A percentile compares a stretch with the other conserved stretches of the same genome.
Conservation (phyloP, 1,140 invertebrate genomes). For the Dinothrombium tinctorium region DNA sequence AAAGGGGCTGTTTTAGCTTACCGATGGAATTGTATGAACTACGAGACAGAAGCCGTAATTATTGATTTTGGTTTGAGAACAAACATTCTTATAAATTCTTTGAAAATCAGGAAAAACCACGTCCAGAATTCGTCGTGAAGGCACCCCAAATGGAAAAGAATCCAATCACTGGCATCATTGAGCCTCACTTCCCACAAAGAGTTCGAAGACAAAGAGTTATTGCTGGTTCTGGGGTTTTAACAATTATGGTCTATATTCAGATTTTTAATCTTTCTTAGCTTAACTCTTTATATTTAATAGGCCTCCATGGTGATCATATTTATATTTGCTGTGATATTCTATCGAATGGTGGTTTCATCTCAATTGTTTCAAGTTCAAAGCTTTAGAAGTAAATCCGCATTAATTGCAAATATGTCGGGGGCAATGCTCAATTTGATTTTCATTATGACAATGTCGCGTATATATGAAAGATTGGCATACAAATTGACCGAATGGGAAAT, state of each 20-base stretch:
- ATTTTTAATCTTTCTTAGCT: not conserved
- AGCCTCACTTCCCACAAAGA: slow-evolving; percentile 30
- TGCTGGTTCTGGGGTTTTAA: slow-evolving; percentile 24
- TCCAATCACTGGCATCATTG: slow-evolving; percentile 29
- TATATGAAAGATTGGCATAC: slow-evolving; percentile 41
- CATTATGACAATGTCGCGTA: slow-evolving; percentile 32
- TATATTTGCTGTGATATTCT: slow-evolving; percentile 48
- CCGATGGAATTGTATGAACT: slow-evolving; percentile 65
- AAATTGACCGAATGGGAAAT: slow-evolving; percentile 77
- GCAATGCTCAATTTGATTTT: slow-evolving; percentile 46
- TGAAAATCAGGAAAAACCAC: slow-evolving; percentile 24
- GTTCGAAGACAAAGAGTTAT: slow-evolving; percentile 23
- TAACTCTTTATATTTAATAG: slow-evolving; percentile 18
- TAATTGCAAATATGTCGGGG: slow-evolving; percentile 39
- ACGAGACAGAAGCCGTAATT: slow-evolving; percentile 46
- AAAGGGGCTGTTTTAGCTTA: slow-evolving; percentile 72
- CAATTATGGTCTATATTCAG: slow-evolving; percentile 23
- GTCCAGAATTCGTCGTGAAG: slow-evolving; percentile 32
- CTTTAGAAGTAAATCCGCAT: slow-evolving; percentile 30
- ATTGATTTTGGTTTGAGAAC: no score
- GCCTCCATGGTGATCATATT: slow-evolving; percentile 45
- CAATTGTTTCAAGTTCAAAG: slow-evolving; percentile 33
- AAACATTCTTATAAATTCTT: not conserved
- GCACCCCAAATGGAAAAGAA: slow-evolving; percentile 26
- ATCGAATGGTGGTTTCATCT: slow-evolving; percentile 35